Evolutionary conservation across 2,113 vertebrate genomes (phyloP), one percentile per base, ranked within the genome.

Genomic region (Cariama cristata): DNA sequence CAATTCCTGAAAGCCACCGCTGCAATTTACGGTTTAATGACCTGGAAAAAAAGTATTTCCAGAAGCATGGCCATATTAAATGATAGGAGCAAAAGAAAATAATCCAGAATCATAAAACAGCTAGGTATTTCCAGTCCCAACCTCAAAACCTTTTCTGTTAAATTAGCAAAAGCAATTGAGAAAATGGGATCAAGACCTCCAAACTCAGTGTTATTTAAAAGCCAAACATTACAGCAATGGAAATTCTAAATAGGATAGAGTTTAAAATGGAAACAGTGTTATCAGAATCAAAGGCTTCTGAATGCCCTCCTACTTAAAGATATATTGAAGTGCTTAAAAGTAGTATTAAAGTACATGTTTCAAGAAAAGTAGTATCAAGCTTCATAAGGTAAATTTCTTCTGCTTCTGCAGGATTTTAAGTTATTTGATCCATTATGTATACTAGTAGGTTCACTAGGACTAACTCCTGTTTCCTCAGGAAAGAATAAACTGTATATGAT

Each of bases 181-280:
- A 97, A 96, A 95, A 96, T 83, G 88, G 35, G 79, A 67, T 88
- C 86, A 79, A 90, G 67, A 94, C 82, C 63, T 93, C 82, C 55
- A 72, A 88, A 69, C 42, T 92, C 30, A 75, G 52, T 88, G 74
- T 95, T 90, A 94, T 58, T 95, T 95, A 72, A 71, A 56, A 93
- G n/a, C 50, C 93, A 92, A 92, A 83, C 32, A 59, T 72, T 62
- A n/a, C 45, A 93, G 63, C 58, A 79, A 11, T 73, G 42, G 71
- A 68, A 88, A 62, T 76, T 93, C 55, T 88, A 68, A 95, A 85
- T 52, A 63, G 32, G 30, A 53, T 91, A 42, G 58, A 79, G 24
- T 88, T 73, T 88, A 67, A 91, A 91, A 93, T 88, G 63, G 82
- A 90, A 91, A 71, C 27, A 40, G 4, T 69, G 50, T 95, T 96